A percentile compares a stretch with the other conserved stretches of the same genome.
Evolutionary conservation across 37 sponge, comb jelly and placozoan genomes (phyloP).

Genomic region (Theonella swinhoei): DNA sequence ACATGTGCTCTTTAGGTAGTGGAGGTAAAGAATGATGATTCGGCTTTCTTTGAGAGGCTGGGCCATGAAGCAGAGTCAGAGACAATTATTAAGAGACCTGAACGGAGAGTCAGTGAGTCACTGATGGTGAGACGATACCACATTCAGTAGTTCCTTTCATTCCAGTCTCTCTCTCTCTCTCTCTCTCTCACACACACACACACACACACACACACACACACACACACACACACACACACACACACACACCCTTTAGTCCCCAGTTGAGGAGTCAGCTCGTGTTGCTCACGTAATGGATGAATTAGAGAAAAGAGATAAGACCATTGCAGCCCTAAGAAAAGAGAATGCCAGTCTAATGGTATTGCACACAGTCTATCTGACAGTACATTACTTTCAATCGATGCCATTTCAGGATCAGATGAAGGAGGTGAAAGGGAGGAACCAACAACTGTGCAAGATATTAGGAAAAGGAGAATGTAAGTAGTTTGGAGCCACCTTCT

Average conservation of each 20-base stretch:
- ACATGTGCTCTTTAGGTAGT: background rate
- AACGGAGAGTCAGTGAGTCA: background rate
- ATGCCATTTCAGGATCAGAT: slow-evolving; percentile 9
- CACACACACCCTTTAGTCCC: background rate
- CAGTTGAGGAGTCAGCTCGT: slow-evolving; percentile 9
- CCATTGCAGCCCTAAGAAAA: slow-evolving; percentile 6
- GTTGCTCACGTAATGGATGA: slow-evolving; percentile 45
- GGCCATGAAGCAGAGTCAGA: slow-evolving; percentile 28
- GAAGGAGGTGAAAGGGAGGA: slow-evolving; percentile 51
- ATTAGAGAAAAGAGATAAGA: slow-evolving; percentile 45
- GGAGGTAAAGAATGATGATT: background rate
- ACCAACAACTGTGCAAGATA: slow-evolving; percentile 47
- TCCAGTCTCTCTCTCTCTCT: background rate
- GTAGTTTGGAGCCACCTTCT: background rate
- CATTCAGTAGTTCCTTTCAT: background rate
- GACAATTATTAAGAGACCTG: slow-evolving; percentile 12
- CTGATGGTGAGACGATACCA: background rate
- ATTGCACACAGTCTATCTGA: background rate
- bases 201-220: too few relatives aligned
- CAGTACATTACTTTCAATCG: background rate
- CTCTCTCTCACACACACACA: too few relatives aligned
- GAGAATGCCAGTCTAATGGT: slow-evolving; percentile 36
- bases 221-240: too few relatives aligned
- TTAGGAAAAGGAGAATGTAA: slow-evolving; percentile 62
- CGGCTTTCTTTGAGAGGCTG: slow-evolving; percentile 11